Evolutionary conservation across 2,888 invertebrate species (phyloP).

Genomic region (Mellilla xanthometata): DNA sequence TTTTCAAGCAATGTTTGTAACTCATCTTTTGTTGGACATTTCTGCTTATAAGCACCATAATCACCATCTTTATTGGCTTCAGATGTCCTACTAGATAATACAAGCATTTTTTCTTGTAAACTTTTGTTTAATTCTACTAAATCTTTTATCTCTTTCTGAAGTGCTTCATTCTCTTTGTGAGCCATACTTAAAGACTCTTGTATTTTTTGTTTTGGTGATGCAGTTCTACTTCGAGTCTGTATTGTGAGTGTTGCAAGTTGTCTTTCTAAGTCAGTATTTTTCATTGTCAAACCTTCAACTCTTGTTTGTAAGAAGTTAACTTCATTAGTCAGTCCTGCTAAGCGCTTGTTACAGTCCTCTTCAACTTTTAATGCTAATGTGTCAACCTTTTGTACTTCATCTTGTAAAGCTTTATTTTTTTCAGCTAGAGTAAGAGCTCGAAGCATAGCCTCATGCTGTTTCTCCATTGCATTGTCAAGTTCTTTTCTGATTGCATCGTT

Average conservation of each 20-base stretch:
- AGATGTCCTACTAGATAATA: constrained; percentile 46
- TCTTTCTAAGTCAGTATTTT: constrained; percentile 80
- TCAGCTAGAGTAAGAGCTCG: constrained; percentile 88
- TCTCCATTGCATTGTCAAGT: constrained; percentile 81
- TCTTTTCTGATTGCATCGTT: constrained; percentile 77
- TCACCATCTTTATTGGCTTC: constrained; percentile 38
- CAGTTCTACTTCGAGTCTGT: constrained; percentile 35
- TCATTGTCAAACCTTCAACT: constrained; percentile 69
- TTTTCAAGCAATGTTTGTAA: constrained; percentile 60
- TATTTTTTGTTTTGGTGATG: constrained; percentile 34
- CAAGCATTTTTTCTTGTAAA: constrained; percentile 69
- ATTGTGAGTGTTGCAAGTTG: too few relatives aligned
- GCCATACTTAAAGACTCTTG: constrained; percentile 52
- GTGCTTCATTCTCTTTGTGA: constrained; percentile 64
- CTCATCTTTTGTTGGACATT: constrained; percentile 64
- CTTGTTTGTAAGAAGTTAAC: constrained; percentile 81
- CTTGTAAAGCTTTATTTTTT: constrained; percentile 86
- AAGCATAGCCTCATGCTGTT: constrained; percentile 92
- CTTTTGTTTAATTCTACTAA: constrained; percentile 72
- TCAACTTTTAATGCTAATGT: constrained; percentile 89
- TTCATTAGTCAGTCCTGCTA: constrained; percentile 84
- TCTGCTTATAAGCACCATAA: constrained; percentile 37
- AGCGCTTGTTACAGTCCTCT: constrained; percentile 87
- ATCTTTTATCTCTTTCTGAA: constrained; percentile 72
- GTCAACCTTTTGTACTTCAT: constrained; percentile 88